These are phyloP conservation scores for Rhopalosiphum maidis DNA, from an alignment of 1,140 invertebrate genomes.

Conservation along the genomic window DNA sequence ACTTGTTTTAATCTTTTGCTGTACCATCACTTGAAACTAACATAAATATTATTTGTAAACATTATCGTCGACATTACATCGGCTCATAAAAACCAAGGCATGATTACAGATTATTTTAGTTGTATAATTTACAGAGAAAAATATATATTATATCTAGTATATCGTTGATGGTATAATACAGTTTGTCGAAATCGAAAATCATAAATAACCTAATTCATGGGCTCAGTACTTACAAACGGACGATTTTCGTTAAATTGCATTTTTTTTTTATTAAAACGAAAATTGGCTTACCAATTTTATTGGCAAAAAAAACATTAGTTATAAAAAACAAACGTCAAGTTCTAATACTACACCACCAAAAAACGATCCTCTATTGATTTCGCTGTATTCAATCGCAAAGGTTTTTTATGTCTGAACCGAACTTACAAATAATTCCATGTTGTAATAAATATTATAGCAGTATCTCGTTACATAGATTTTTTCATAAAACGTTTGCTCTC, in stretches of 20 bases:
- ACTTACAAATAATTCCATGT: background rate
- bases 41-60: background rate
- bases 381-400: background rate
- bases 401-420: background rate
- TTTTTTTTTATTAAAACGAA: background rate
- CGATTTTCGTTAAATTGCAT: background rate
- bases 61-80: background rate
- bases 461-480: background rate
- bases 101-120: background rate
- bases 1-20: background rate
- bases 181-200: background rate
- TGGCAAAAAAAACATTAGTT: background rate
- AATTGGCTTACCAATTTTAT: background rate
- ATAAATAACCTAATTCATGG: background rate
- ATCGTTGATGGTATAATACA: background rate
- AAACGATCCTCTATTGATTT: background rate
- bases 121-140: background rate
- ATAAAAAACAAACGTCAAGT: background rate
- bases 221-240: background rate
- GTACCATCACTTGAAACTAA: background rate
- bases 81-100: background rate
- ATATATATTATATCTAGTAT: background rate
- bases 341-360: background rate
- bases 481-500: background rate
- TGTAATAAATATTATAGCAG: constrained; percentile 2